These are phyloP conservation scores for Tribolium freemani DNA, from an alignment of 2,888 invertebrate species.

Conservation along the genomic window DNA sequence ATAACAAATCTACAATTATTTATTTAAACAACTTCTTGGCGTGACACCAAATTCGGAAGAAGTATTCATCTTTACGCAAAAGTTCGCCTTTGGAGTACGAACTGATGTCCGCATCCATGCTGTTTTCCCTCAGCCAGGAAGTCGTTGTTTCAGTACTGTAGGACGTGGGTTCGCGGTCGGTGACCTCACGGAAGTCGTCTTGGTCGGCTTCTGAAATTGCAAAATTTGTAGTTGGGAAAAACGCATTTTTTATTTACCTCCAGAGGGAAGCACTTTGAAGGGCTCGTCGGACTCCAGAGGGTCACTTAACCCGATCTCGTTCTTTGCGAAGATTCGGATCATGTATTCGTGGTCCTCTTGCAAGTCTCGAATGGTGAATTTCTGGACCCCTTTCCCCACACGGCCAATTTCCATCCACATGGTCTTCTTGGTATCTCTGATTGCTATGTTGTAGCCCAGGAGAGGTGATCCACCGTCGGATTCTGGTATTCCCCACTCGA, in stretches of 20 bases:
- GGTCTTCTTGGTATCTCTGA: constrained; percentile 89
- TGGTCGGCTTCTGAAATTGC: constrained; percentile 66
- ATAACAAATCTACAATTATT: constrained; percentile 56
- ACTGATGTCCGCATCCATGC: constrained; percentile 94
- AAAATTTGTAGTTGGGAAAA: no score
- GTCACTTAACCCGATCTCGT: constrained; percentile 92
- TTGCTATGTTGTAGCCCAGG: constrained; percentile 92
- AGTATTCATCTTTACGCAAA: constrained; percentile 91
- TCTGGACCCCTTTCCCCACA: constrained; percentile 87
- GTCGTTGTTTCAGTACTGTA: constrained; percentile 95
- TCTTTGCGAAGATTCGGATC: constrained; percentile 90
- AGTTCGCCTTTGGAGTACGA: constrained; percentile 91
- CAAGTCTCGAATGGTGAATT: constrained; percentile 87
- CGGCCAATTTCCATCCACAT: constrained; percentile 98
- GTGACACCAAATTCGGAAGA: constrained; percentile 94
- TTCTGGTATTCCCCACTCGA: constrained; percentile 94
- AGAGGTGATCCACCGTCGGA: constrained; percentile 95
- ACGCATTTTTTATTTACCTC: constrained; percentile 73
- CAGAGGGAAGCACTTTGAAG: constrained; percentile 85
- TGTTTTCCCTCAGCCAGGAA: constrained; percentile 93
- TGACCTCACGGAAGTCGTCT: constrained; percentile 78
- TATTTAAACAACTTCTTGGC: constrained; percentile 87
- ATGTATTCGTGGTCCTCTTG: constrained; percentile 91
- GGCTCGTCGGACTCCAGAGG: constrained; percentile 93
- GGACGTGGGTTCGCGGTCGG: constrained; percentile 81